Evolutionary conservation across 2,113 vertebrate species (phyloP).

Genomic region (Poicephalus meyeri): DNA sequence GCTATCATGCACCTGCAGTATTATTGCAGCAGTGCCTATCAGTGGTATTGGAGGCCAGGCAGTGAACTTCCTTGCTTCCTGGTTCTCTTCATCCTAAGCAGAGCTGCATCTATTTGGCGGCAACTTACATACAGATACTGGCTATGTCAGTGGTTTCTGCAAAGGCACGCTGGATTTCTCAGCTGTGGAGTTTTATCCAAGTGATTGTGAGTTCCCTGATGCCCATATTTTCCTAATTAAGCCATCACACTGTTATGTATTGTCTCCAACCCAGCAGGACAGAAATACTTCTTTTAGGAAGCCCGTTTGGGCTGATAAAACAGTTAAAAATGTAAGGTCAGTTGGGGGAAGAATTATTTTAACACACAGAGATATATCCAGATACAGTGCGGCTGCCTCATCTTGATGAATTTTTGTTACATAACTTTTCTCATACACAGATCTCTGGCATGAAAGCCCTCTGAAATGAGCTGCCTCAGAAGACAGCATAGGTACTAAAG

Average conservation of each 20-base stretch:
- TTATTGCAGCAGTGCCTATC: not conserved
- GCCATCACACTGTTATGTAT: not conserved
- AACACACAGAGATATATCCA: not conserved
- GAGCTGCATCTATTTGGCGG: not conserved
- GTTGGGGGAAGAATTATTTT: not conserved
- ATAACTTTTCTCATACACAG: not conserved
- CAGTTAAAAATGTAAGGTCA: not conserved
- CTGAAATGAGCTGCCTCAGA: slow-evolving; percentile 9
- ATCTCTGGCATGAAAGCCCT: not conserved
- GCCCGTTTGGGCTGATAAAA: not conserved
- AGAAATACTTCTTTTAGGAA: not conserved
- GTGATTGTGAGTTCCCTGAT: not conserved
- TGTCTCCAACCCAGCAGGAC: not conserved
- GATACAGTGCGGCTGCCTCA: not conserved
- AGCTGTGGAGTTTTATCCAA: not conserved
- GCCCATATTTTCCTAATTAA: not conserved
- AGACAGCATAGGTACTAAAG: not conserved
- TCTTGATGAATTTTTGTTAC: not conserved
- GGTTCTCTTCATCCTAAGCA: not conserved
- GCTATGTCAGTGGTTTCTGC: not conserved
- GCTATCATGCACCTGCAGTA: accelerated
- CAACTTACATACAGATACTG: not conserved
- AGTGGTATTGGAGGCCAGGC: not conserved
- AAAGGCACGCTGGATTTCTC: not conserved
- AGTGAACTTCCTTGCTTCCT: not conserved